A percentile compares a stretch with the other conserved stretches of the same genome.
Evolutionary conservation across 2,113 vertebrate genomes (phyloP).

Genomic region (Mobula hypostoma): DNA sequence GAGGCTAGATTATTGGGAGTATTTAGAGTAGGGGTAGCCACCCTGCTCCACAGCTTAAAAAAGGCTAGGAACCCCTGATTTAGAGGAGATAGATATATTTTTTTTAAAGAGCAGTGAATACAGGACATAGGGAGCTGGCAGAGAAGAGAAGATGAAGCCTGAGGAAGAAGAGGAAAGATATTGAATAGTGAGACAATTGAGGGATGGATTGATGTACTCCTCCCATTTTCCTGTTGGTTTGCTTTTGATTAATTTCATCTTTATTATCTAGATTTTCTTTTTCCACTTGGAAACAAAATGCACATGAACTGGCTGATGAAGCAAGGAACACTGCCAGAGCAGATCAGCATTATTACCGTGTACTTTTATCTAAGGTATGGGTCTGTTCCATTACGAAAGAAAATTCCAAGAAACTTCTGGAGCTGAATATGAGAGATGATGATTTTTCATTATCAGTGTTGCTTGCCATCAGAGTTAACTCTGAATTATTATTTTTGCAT

Average conservation of each 20-base stretch:
- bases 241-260: background rate
- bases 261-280: background rate
- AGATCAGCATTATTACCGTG: constrained; percentile 53
- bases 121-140: too few species aligned
- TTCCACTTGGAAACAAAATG: constrained; percentile 61
- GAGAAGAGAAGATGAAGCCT: too few species aligned
- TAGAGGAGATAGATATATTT: too few species aligned
- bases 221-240: background rate
- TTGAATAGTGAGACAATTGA: too few species aligned
- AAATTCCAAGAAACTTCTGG: background rate
- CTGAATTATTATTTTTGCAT: background rate
- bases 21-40: too few species aligned
- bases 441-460: background rate
- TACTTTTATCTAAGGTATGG: constrained; percentile 63
- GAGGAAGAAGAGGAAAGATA: too few species aligned
- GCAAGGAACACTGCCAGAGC: constrained; percentile 49
- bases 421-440: background rate
- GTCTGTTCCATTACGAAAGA: background rate
- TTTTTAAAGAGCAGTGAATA: too few species aligned
- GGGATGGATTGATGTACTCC: too few species aligned
- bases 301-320: constrained; percentile 41
- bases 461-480: background rate
- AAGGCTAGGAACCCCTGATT: too few species aligned
- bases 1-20: too few species aligned
- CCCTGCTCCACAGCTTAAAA: too few species aligned